These are phyloP conservation scores for Gobio occitaniae DNA, from an alignment of 2,797 vertebrate genomes.

Conservation along the genomic window DNA sequence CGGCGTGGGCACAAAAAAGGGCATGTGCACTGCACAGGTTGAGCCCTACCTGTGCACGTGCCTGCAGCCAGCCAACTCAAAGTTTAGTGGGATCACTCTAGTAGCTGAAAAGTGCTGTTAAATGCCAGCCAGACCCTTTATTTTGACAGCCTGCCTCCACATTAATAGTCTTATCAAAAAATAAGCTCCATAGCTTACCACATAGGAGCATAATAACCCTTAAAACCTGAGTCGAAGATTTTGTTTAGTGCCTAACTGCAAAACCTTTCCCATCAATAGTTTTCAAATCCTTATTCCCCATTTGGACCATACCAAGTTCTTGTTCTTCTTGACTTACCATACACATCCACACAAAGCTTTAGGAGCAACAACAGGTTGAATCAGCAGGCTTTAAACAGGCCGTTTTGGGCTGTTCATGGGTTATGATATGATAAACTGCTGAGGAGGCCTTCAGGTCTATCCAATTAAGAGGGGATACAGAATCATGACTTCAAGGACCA, in stretches of 20 bases:
- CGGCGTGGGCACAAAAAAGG: too few relatives aligned
- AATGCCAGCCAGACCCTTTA: neutral
- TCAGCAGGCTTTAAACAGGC: neutral
- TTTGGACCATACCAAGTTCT: neutral
- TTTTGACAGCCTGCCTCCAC: neutral
- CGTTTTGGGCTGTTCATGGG: neutral
- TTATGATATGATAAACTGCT: conserved; percentile 38
- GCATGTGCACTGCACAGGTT: too few relatives aligned
- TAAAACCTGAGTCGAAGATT: neutral
- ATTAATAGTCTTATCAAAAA: neutral
- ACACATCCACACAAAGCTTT: neutral
- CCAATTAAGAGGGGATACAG: conserved; percentile 27
- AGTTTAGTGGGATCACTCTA: too few relatives aligned
- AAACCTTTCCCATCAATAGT: neutral
- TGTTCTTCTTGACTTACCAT: neutral
- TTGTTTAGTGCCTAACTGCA: neutral
- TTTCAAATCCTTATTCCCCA: neutral
- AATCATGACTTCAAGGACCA: conserved; percentile 30
- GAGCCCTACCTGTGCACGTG: too few relatives aligned
- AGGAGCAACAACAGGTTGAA: neutral
- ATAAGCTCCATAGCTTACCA: neutral
- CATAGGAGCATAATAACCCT: neutral
- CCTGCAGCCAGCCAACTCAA: neutral
- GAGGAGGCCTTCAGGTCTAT: conserved; percentile 18
- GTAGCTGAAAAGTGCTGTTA: neutral